phyloP scores from a whole-genome alignment of 2,888 invertebrate genomes.

The Brenthis hecate region DNA sequence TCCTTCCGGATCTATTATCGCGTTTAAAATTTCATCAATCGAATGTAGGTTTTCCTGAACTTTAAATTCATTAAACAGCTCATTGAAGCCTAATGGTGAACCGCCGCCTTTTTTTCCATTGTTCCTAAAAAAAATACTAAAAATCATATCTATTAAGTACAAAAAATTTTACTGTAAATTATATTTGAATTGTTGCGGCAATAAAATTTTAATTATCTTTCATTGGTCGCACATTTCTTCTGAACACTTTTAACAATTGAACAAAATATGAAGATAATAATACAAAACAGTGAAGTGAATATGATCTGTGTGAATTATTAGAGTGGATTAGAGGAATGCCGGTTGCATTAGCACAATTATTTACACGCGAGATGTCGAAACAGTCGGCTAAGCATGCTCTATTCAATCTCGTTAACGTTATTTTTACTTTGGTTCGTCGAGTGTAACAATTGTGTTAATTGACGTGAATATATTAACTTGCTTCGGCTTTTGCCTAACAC shows the following conservation, averaged over 20 bases:
- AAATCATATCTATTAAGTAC: background rate
- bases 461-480: conserved; percentile 17
- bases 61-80: conserved; percentile 93
- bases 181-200: background rate
- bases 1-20: conserved; percentile 94
- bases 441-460: conserved; percentile 30
- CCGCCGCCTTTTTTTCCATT: conserved; percentile 86
- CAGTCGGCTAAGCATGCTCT: conserved; percentile 66
- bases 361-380: conserved; percentile 67
- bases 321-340: conserved; percentile 64
- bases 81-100: conserved; percentile 92
- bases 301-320: conserved; percentile 45
- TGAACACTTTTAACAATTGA: background rate
- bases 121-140: conserved; percentile 68
- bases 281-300: conserved; percentile 43
- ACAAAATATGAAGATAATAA: conserved; percentile 11
- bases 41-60: conserved; percentile 94
- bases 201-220: background rate
- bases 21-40: conserved; percentile 92
- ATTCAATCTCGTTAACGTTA: conserved; percentile 58
- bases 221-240: background rate
- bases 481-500: conserved; percentile 11
- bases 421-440: conserved; percentile 43
- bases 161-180: conserved; percentile 12
- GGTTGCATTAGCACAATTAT: conserved; percentile 70